A percentile compares a stretch with the other conserved stretches of the same genome.
Conservation (phyloP, 2,797 vertebrate genomes). For the Cheirogaleus major region DNA sequence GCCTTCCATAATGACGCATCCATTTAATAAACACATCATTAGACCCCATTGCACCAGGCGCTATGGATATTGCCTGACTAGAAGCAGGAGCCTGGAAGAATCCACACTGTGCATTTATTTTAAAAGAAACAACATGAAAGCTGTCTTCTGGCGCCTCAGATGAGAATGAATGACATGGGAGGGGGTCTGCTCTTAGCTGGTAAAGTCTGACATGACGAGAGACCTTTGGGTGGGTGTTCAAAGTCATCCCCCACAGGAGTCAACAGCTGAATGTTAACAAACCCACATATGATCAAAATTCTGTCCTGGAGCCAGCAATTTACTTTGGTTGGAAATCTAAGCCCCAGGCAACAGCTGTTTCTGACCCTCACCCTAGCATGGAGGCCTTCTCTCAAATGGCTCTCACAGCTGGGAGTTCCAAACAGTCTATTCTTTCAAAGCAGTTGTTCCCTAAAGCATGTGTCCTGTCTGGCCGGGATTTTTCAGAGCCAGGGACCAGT, state of each 20-base stretch:
- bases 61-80: accelerated
- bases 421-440: slow-evolving; percentile 50
- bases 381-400: slow-evolving; percentile 33
- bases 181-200: background rate
- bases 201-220: background rate
- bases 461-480: slow-evolving; percentile 24
- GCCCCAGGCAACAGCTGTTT: slow-evolving; percentile 58
- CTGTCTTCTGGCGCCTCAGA: accelerated
- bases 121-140: accelerated
- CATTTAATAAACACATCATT: too few relatives aligned
- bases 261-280: slow-evolving; percentile 60
- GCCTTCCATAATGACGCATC: background rate
- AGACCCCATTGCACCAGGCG: accelerated
- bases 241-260: background rate
- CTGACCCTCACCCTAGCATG: background rate
- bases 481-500: background rate
- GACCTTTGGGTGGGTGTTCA: background rate
- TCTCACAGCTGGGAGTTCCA: slow-evolving; percentile 43
- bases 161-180: accelerated
- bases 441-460: slow-evolving; percentile 58
- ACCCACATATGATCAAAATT: background rate
- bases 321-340: slow-evolving; percentile 45
- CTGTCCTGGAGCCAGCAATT: slow-evolving; percentile 30
- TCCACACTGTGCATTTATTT: background rate
- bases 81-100: background rate